Conservation (phyloP, 2,888 invertebrate species). For the Drosophila suboccidentalis region DNA sequence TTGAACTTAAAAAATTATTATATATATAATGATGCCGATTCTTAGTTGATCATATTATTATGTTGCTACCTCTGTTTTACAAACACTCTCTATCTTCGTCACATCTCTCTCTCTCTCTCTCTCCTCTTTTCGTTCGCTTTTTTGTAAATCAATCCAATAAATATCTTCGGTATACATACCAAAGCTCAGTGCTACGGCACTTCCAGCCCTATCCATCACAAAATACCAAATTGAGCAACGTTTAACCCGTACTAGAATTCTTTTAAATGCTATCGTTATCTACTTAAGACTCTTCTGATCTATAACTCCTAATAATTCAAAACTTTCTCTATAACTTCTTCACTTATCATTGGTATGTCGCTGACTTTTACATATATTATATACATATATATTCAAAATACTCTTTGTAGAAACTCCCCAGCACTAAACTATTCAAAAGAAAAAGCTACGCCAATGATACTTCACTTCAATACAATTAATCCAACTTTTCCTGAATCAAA, state of each 20-base stretch:
- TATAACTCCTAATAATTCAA: conserved; percentile 52
- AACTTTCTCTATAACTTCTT: conserved; percentile 61
- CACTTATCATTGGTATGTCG: conserved; percentile 51
- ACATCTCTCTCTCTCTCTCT: conserved; percentile 33
- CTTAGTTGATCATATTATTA: conserved; percentile 79
- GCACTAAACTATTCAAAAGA: conserved; percentile 30
- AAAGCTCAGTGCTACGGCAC: conserved; percentile 45
- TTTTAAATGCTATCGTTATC: conserved; percentile 85
- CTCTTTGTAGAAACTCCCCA: conserved; percentile 28
- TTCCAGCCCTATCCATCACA: conserved; percentile 15
- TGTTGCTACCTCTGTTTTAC: conserved; percentile 67
- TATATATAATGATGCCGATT: conserved; percentile 68
- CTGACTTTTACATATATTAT: conserved; percentile 32
- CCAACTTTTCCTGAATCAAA: conserved; percentile 31
- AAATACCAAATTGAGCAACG: conserved; percentile 40
- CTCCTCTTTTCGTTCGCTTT: conserved; percentile 66
- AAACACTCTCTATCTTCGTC: conserved; percentile 34
- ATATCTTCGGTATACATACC: conserved; percentile 38
- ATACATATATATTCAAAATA: conserved; percentile 23
- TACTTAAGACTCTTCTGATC: conserved; percentile 63
- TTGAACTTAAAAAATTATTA: conserved; percentile 60
- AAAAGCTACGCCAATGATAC: conserved; percentile 49
- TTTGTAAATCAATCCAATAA: conserved; percentile 32
- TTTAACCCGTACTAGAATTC: conserved; percentile 50
- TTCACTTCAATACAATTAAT: conserved; percentile 61